Percentiles rank a stretch among this genome's conserved stretches.
phyloP scores from a whole-genome alignment of 37 sponge, comb jelly and placozoan genomes.

The Lycopodina hypogea region DNA sequence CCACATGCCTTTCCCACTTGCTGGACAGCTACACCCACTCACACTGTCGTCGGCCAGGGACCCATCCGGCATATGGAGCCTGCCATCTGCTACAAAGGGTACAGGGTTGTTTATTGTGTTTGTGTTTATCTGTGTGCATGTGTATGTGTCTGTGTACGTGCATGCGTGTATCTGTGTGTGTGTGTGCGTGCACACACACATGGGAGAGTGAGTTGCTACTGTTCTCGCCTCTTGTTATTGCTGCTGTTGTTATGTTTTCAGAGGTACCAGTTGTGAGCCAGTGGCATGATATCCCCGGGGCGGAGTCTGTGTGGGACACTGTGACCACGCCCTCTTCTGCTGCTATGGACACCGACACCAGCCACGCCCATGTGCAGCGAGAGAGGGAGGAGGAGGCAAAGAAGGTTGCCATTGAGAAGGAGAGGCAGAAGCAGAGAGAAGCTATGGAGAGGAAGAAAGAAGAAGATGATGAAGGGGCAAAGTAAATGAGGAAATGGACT shows the following conservation, averaged over 20 bases:
- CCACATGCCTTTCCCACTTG: neutral
- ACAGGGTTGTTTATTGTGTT: neutral
- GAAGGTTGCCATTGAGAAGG: slow-evolving; percentile 1
- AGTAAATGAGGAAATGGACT: neutral
- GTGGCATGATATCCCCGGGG: slow-evolving; percentile 47
- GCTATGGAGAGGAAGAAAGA: slow-evolving; percentile 17
- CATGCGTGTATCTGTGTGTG: too few species aligned
- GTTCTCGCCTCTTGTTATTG: too few species aligned
- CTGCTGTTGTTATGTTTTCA: neutral
- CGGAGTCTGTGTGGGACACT: slow-evolving; percentile 12
- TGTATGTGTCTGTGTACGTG: too few species aligned
- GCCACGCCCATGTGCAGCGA: neutral
- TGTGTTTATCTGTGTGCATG: too few species aligned
- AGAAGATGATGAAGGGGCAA: slow-evolving; percentile 18
- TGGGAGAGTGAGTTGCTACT: too few species aligned
- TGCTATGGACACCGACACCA: neutral
- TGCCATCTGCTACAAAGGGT: neutral
- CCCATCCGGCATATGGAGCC: slow-evolving; percentile 28
- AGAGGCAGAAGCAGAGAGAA: slow-evolving; percentile 4
- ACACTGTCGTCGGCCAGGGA: neutral
- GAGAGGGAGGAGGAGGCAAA: neutral
- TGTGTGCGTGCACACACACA: too few species aligned
- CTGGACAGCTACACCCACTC: neutral
- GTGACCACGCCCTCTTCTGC: neutral
- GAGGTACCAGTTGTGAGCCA: slow-evolving; percentile 10